A percentile compares a stretch with the other conserved stretches of the same genome.
phyloP scores from a whole-genome alignment of 2,888 invertebrate species.

The Eumacrocentrus americanus region DNA sequence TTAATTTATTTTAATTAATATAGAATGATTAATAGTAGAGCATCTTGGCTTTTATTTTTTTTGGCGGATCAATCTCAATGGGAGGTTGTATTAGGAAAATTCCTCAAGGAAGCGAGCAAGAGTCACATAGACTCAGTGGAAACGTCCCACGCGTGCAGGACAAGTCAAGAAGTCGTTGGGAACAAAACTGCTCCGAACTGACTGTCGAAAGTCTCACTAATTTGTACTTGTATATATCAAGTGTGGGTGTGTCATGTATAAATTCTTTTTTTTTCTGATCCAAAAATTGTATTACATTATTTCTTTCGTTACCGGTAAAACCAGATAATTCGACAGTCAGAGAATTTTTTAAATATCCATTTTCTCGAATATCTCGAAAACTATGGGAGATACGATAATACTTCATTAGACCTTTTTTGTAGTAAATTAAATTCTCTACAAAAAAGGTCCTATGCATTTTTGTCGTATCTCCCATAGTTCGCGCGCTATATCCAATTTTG shows the following conservation, averaged over 20 bases:
- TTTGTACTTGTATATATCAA: constrained; percentile 16
- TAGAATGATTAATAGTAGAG: background rate
- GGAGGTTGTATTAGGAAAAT: constrained; percentile 40
- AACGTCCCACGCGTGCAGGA: constrained; percentile 41
- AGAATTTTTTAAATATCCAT: too few species aligned
- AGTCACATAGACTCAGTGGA: constrained; percentile 29
- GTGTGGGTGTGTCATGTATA: constrained; percentile 24
- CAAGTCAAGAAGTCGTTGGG: constrained; percentile 12
- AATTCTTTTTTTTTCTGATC: background rate
- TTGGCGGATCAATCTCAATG: background rate
- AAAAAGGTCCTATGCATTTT: too few species aligned
- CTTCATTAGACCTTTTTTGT: too few species aligned
- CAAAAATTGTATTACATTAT: background rate
- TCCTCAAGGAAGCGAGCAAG: constrained; percentile 38
- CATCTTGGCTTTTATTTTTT: background rate
- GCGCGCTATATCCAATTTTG: too few species aligned
- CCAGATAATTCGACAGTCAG: too few species aligned
- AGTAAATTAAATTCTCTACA: too few species aligned
- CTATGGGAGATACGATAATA: too few species aligned
- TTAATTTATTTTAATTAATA: background rate
- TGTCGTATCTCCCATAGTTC: too few species aligned
- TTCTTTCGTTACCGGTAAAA: too few species aligned
- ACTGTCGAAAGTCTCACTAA: constrained; percentile 33
- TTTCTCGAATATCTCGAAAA: too few species aligned
- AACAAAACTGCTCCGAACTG: constrained; percentile 44